Percentiles rank a stretch among this genome's conserved stretches.
Evolutionary conservation across 2,888 invertebrate genomes (phyloP).

Genomic region (Lymantria dispar): DNA sequence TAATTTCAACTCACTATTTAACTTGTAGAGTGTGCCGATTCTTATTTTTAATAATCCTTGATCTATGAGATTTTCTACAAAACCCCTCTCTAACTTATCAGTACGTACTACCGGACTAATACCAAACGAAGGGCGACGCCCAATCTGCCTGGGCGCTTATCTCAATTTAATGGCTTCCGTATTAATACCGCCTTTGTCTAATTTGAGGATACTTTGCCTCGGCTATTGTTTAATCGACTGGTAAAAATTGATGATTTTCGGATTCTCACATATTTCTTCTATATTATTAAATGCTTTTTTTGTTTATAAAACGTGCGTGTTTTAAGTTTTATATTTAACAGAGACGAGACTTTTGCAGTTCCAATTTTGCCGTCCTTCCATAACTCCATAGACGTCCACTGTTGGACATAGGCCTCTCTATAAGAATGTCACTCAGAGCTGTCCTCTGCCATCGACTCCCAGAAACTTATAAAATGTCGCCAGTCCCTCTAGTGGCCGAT

Average conservation of each 20-base stretch:
- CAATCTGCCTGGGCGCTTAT: slow-evolving; percentile 78
- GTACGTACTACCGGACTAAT: slow-evolving; percentile 70
- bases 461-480: no score
- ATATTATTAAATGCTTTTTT: slow-evolving; percentile 25
- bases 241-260: slow-evolving; percentile 62
- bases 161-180: slow-evolving; percentile 81
- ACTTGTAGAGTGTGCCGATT: slow-evolving; percentile 16
- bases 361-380: no score
- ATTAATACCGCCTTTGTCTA: slow-evolving; percentile 81
- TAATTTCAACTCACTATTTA: no score
- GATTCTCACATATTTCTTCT: slow-evolving; percentile 24
- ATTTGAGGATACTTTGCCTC: slow-evolving; percentile 64
- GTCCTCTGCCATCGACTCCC: no score
- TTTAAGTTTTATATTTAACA: no score
- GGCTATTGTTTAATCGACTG: slow-evolving; percentile 71
- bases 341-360: no score
- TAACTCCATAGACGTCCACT: no score
- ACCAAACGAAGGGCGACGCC: slow-evolving; percentile 76
- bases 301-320: no score
- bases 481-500: no score
- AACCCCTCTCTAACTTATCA: slow-evolving; percentile 74
- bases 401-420: no score
- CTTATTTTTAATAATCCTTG: slow-evolving; percentile 24
- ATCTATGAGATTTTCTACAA: slow-evolving; percentile 59
- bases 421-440: no score